Evolutionary conservation across 1,140 invertebrate species (phyloP).

Genomic region (Acromyrmex charruanus): DNA sequence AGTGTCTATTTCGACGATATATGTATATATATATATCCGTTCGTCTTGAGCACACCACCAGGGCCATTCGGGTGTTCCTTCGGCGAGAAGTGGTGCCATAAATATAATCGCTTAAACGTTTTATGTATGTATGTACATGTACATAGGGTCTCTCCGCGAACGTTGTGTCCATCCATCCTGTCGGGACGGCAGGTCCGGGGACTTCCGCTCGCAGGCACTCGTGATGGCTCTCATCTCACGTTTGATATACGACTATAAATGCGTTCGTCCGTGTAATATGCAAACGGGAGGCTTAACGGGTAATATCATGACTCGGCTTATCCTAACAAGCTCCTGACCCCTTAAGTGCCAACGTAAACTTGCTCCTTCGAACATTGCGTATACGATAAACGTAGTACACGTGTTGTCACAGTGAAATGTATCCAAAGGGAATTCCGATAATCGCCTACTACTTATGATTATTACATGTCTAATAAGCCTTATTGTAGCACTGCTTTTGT

Average conservation of each 20-base stretch:
- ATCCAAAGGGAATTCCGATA: slow-evolving; percentile 8
- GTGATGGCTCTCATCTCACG: slow-evolving; percentile 28
- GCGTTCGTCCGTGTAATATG: slow-evolving; percentile 59
- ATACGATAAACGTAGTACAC: background rate
- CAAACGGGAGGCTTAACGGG: slow-evolving; percentile 61
- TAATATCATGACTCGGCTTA: slow-evolving; percentile 60
- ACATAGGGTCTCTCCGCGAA: slow-evolving; percentile 22
- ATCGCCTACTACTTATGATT: background rate
- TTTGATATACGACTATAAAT: slow-evolving; percentile 65
- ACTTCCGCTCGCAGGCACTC: slow-evolving; percentile 55
- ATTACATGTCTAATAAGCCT: background rate
- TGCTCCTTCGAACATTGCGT: slow-evolving; percentile 4
- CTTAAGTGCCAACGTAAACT: slow-evolving; percentile 32
- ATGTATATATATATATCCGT: background rate
- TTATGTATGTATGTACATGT: background rate
- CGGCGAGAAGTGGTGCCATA: slow-evolving; percentile 50
- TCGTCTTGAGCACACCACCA: background rate
- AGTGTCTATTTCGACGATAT: slow-evolving; percentile 25
- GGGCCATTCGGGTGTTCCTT: slow-evolving; percentile 12
- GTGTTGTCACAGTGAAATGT: slow-evolving; percentile 3
- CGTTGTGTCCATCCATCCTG: slow-evolving; percentile 54
- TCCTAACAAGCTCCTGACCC: slow-evolving; percentile 49
- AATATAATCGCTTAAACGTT: slow-evolving; percentile 69
- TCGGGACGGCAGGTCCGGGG: slow-evolving; percentile 48
- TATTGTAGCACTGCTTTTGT: background rate